Percentiles rank a stretch among this genome's conserved stretches.
Conservation (phyloP, 1,140 invertebrate species). For the Oryctes rhinoceros region DNA sequence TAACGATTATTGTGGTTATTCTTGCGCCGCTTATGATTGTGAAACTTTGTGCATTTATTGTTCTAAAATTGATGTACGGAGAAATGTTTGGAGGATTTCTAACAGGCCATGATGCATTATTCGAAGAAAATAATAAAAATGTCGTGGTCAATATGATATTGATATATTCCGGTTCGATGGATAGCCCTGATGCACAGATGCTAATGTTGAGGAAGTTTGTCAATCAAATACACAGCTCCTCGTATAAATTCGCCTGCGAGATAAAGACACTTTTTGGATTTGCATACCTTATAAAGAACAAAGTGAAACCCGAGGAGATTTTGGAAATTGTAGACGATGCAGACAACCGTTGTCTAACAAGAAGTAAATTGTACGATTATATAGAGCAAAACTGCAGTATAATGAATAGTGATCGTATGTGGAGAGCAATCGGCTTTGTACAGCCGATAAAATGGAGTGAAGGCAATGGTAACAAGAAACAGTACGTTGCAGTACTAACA, state of each 20-base stretch:
- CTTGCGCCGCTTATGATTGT: not conserved
- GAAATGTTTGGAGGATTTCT: not conserved
- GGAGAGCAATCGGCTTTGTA: not conserved
- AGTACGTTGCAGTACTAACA: not conserved
- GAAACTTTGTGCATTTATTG: not conserved
- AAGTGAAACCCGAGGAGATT: not conserved
- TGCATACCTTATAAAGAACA: not conserved
- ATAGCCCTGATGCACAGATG: not conserved
- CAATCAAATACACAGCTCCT: not conserved
- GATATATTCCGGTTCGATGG: not conserved
- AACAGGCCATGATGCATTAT: not conserved
- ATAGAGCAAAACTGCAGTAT: not conserved
- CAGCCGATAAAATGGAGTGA: not conserved
- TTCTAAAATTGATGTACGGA: not conserved
- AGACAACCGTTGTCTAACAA: not conserved
- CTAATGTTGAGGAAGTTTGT: not conserved
- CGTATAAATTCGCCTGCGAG: not conserved
- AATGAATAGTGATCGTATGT: not conserved
- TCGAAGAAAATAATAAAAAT: not conserved
- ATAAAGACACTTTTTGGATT: not conserved
- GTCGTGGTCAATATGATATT: not conserved
- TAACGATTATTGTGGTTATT: not conserved
- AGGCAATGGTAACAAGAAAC: not conserved
- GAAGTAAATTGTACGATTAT: not conserved
- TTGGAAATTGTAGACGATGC: not conserved